Base-by-base conservation (phyloP, 2,113 vertebrate species). In the Xiphias gladius region DNA sequence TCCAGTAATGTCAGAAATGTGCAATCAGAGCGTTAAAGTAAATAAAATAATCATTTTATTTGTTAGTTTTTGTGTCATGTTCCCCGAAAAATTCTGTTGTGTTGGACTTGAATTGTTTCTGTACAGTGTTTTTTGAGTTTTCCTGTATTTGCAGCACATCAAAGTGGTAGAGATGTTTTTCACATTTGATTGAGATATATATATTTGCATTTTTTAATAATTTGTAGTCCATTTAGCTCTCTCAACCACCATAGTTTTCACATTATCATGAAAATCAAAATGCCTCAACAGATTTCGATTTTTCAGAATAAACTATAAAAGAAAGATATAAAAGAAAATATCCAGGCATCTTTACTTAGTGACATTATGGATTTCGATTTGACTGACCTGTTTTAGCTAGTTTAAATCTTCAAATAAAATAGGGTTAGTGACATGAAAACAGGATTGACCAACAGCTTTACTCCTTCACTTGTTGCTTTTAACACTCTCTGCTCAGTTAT, bases 391-490 rank as follows among this genome's bases (percentile, higher is more conserved):
- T 28, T 66, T 39, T 19, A 59, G 7, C 12, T 19, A 55, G 10
- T 4, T 59, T 68, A 11, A 39, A 55, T 48, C 12, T 66, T 10
- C 54, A n/a, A 54, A 54, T 24, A 46, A 35, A n/a, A 26, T 48
- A 30, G 28, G 26, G 20, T 17, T 20, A 12, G 20, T 77, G 24
- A n/a, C 9, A 19, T 14, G 13, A 5, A 46, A 64, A 30, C 17
- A 66, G 0, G 69, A 73, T 1, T 26, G n/a, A 55, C 6, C 7
- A 77, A 28, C 73, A 80, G 26, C 50, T 70, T 41, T 66, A 39
- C 26, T 52, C 48, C 8, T 17, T 72, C 74, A 68, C 76, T 81
- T 83, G 67, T 88, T 81, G 76, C 79, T 57, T 74, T 83, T 58
- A 58, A 65, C 72, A 57, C 39, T 58, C 24, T 26, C 19, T 39